These are phyloP conservation scores for Tenthredo scrophulariae DNA, from an alignment of 2,888 invertebrate genomes.

Conservation along the genomic window DNA sequence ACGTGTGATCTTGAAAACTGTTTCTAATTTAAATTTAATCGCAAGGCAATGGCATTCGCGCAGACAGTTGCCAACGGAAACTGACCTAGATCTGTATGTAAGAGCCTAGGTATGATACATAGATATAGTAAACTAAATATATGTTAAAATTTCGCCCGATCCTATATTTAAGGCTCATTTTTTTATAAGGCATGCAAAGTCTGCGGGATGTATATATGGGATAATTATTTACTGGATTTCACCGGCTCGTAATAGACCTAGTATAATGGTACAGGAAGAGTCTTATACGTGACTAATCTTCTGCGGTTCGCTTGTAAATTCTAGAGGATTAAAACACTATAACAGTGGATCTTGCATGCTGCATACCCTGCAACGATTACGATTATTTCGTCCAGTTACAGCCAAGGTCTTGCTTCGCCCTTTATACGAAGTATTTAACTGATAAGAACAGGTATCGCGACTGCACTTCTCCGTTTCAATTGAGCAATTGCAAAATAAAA, in stretches of 20 bases:
- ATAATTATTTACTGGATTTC: conserved; percentile 9
- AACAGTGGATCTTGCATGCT: neutral
- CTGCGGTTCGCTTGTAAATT: neutral
- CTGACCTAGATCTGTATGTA: conserved; percentile 28
- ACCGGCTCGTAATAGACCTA: neutral
- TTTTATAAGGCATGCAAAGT: neutral
- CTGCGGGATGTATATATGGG: neutral
- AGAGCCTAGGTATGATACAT: neutral
- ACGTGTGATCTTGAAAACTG: conserved; percentile 25
- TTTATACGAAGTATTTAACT: neutral
- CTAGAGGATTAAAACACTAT: neutral
- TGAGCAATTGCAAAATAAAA: too few relatives aligned
- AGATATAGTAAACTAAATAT: neutral
- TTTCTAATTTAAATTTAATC: neutral
- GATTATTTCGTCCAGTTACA: neutral
- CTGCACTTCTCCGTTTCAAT: too few relatives aligned
- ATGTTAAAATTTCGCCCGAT: neutral
- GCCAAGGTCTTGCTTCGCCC: neutral
- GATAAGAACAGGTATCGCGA: neutral
- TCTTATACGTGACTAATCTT: conserved; percentile 19
- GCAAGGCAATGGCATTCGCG: conserved; percentile 33
- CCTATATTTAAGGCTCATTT: neutral
- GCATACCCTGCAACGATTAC: neutral
- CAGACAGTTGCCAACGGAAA: conserved; percentile 23
- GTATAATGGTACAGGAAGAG: neutral